These are phyloP conservation scores for Pangasius macronema DNA, from an alignment of 2,797 vertebrate species.

Conservation along the genomic window DNA sequence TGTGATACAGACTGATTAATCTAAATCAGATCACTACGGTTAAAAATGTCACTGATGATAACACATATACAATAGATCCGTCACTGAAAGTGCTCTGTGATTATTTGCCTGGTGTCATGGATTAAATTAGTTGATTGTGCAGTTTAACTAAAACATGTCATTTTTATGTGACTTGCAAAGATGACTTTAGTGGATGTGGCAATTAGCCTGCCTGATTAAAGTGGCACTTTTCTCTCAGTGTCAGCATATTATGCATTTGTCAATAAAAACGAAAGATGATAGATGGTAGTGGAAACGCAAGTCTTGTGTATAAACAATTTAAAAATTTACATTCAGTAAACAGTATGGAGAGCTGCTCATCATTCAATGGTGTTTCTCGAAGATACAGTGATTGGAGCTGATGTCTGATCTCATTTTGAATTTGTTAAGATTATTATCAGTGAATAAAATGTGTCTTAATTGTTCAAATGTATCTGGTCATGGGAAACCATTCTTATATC, in stretches of 20 bases:
- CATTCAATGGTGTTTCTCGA: not conserved
- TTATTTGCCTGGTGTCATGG: not conserved
- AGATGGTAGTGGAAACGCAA: constrained; percentile 49
- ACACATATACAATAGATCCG: not conserved
- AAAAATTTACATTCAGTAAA: constrained; percentile 37
- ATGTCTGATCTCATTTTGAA: constrained; percentile 6
- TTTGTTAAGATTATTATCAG: constrained; percentile 15
- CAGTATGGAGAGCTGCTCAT: constrained; percentile 11
- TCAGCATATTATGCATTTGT: constrained; percentile 54
- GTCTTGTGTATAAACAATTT: constrained; percentile 44
- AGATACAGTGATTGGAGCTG: not conserved
- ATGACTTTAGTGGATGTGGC: constrained; percentile 49
- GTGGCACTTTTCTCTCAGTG: constrained; percentile 48
- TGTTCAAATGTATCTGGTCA: not conserved
- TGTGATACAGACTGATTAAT: not conserved
- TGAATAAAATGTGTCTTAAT: not conserved
- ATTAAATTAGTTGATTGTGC: constrained; percentile 35
- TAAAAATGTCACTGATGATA: not conserved
- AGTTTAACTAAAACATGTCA: constrained; percentile 51
- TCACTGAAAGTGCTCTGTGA: not conserved
- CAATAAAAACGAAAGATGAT: constrained; percentile 53
- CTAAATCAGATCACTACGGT: not conserved
- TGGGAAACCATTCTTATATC: not conserved
- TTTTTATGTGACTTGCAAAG: constrained; percentile 55
- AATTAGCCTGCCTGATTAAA: constrained; percentile 53